Conservation (phyloP, 2,888 invertebrate species). For the Rhorus exstirpatorius region DNA sequence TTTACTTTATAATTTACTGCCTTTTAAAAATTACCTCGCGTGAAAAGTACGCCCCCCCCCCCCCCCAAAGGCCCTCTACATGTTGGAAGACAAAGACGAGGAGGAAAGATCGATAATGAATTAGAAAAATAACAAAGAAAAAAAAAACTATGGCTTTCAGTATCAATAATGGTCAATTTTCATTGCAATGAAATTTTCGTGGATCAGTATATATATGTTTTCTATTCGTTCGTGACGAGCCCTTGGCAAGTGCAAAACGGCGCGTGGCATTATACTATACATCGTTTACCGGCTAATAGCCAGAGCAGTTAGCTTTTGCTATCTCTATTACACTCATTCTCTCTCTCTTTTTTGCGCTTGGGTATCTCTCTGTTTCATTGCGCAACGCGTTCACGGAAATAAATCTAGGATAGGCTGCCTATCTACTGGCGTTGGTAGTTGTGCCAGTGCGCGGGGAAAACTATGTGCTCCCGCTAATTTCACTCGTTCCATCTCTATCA, state of each 20-base stretch:
- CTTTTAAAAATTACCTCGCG: no score
- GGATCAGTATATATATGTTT: neutral
- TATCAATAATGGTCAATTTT: neutral
- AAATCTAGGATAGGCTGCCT: constrained; percentile 82
- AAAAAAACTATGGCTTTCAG: neutral
- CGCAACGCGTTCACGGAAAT: constrained; percentile 82
- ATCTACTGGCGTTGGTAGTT: constrained; percentile 35
- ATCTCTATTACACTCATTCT: constrained; percentile 29
- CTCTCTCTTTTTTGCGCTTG: constrained; percentile 39
- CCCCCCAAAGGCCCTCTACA: neutral
- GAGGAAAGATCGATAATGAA: neutral
- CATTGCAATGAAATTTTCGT: constrained; percentile 10
- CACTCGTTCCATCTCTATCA: constrained; percentile 36
- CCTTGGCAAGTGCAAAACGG: constrained; percentile 65
- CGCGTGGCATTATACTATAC: constrained; percentile 62
- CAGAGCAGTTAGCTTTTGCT: constrained; percentile 44
- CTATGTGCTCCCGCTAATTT: constrained; percentile 67
- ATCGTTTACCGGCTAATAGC: constrained; percentile 61
- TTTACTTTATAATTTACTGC: no score
- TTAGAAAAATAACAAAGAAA: neutral
- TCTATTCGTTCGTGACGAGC: constrained; percentile 31
- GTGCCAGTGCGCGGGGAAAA: constrained; percentile 72
- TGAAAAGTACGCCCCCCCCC: no score
- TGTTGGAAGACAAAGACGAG: neutral
- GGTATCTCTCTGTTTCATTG: constrained; percentile 75